phyloP scores from a whole-genome alignment of 2,888 invertebrate genomes.

The Orthosia gothica region DNA sequence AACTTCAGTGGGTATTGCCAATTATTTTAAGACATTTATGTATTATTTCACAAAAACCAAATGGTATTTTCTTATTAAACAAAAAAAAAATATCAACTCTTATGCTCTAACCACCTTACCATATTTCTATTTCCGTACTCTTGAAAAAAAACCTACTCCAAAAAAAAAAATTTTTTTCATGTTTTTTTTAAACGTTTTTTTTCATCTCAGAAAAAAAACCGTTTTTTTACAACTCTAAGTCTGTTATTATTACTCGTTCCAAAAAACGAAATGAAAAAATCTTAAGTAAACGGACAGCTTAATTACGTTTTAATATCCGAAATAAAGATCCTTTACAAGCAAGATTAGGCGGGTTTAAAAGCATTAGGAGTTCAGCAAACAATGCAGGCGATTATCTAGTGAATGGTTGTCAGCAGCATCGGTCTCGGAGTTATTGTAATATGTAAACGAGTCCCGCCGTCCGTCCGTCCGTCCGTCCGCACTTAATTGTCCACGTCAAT shows the following conservation, averaged over 20 bases:
- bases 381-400: conserved; percentile 86
- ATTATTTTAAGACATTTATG: too few species aligned
- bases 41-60: too few species aligned
- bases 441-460: conserved; percentile 79
- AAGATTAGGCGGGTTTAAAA: conserved; percentile 84
- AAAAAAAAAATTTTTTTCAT: too few species aligned
- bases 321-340: conserved; percentile 83
- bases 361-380: conserved; percentile 85
- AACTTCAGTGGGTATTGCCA: too few species aligned
- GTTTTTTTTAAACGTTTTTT: too few species aligned
- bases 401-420: conserved; percentile 85
- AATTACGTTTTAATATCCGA: conserved; percentile 76
- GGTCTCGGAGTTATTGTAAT: conserved; percentile 82
- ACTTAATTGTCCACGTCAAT: conserved; percentile 80
- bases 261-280: conserved; percentile 33
- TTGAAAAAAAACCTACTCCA: too few species aligned
- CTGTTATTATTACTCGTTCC: conserved; percentile 5
- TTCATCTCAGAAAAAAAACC: too few species aligned
- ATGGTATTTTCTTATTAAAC: too few species aligned
- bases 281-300: conserved; percentile 51
- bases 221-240: conserved; percentile 41
- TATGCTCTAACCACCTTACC: too few species aligned
- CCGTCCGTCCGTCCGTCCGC: conserved; percentile 73
- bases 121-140: too few species aligned
- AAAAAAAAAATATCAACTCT: too few species aligned